Percentiles rank a stretch among this genome's conserved stretches.
Evolutionary conservation across 2,888 invertebrate genomes (phyloP).

Genomic region (Ecdyonurus torrentis): DNA sequence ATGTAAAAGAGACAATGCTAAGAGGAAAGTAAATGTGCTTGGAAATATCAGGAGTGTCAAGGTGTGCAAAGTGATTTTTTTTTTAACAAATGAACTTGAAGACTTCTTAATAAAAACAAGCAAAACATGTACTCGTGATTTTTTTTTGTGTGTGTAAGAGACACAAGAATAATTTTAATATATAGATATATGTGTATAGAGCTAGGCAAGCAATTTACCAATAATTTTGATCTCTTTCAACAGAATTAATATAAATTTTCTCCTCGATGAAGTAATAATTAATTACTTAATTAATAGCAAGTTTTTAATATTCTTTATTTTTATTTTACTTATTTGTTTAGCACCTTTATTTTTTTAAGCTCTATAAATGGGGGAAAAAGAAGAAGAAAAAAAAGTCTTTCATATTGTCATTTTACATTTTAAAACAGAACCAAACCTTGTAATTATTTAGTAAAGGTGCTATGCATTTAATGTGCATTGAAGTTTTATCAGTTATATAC

Average conservation of each 20-base stretch:
- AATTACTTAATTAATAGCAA: too few species aligned
- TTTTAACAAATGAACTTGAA: not conserved
- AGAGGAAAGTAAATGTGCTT: not conserved
- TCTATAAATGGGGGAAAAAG: too few species aligned
- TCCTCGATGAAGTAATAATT: too few species aligned
- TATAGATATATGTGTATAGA: not conserved
- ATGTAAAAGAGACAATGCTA: not conserved
- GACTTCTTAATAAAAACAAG: not conserved
- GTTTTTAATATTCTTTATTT: too few species aligned
- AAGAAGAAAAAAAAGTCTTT: too few species aligned
- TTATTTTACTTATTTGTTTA: too few species aligned
- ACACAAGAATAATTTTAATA: not conserved
- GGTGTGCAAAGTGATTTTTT: conserved; percentile 3
- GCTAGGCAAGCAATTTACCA: not conserved
- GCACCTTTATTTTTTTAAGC: too few species aligned
- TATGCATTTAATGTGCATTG: too few species aligned
- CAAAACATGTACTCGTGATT: not conserved
- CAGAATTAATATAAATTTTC: not conserved
- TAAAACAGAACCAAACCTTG: too few species aligned
- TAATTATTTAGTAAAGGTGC: too few species aligned
- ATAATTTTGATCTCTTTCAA: not conserved
- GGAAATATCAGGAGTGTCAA: not conserved
- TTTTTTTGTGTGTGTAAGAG: not conserved
- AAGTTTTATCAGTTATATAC: too few species aligned
- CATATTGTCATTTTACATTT: too few species aligned